Evolutionary conservation across 2,113 vertebrate species (phyloP).

Genomic region (Hydrolagus affinis): DNA sequence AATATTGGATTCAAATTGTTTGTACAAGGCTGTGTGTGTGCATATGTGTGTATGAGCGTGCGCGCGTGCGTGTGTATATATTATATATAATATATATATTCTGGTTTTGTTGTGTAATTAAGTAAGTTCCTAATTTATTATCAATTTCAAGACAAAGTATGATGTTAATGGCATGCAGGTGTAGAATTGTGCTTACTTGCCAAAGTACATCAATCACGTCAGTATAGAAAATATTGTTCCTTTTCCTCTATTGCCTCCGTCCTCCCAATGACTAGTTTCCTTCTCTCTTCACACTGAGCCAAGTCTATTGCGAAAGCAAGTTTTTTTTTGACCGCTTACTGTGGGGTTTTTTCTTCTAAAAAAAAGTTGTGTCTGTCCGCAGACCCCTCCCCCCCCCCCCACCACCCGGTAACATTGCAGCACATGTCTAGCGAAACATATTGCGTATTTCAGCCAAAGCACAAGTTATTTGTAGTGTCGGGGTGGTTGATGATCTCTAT

Average conservation of each 20-base stretch:
- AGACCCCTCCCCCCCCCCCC: too few species aligned
- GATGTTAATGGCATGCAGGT: constrained; percentile 18
- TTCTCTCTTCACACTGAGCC: too few species aligned
- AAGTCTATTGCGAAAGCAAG: constrained; percentile 1
- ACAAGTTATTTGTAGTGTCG: too few species aligned
- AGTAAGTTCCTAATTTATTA: constrained; percentile 32
- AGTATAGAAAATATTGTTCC: background rate
- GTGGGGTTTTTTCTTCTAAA: background rate
- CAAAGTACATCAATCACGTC: background rate
- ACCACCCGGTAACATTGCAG: too few species aligned
- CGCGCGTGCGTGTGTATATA: background rate
- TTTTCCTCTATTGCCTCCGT: background rate
- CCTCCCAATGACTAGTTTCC: too few species aligned
- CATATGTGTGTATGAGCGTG: too few species aligned
- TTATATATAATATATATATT: background rate
- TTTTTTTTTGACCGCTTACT: background rate
- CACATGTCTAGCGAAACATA: too few species aligned
- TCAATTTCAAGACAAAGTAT: constrained; percentile 21
- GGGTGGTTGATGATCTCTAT: too few species aligned
- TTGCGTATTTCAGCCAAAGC: too few species aligned
- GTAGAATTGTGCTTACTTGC: constrained; percentile 25
- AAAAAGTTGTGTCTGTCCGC: background rate
- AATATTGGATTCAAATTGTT: constrained; percentile 25
- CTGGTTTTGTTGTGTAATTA: constrained; percentile 17
- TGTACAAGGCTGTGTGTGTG: constrained; percentile 6